A percentile compares a stretch with the other conserved stretches of the same genome.
Evolutionary conservation across 2,888 invertebrate genomes (phyloP).

Genomic region (Scaptomyza cyrtandrae): DNA sequence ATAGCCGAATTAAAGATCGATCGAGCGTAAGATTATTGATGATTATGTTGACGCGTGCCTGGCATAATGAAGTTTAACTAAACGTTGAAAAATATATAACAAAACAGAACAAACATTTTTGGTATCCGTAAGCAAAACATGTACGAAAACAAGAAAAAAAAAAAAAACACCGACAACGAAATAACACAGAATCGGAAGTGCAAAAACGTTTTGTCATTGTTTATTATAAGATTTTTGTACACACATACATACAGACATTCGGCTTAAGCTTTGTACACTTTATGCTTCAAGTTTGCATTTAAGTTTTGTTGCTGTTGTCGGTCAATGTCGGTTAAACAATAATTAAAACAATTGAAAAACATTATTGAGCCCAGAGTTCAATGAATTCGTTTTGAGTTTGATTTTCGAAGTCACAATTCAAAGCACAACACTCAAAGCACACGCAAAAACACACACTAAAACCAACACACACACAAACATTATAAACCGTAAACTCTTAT

Average conservation of each 20-base stretch:
- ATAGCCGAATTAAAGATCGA: constrained; percentile 45
- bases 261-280: constrained; percentile 32
- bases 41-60: constrained; percentile 67
- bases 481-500: neutral
- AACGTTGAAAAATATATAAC: constrained; percentile 6
- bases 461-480: constrained; percentile 12
- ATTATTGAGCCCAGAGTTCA: constrained; percentile 52
- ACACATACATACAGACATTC: constrained; percentile 13
- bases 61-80: constrained; percentile 38
- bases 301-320: constrained; percentile 45
- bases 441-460: constrained; percentile 14
- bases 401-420: constrained; percentile 29
- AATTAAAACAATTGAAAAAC: constrained; percentile 57
- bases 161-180: constrained; percentile 8
- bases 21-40: constrained; percentile 49
- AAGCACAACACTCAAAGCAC: constrained; percentile 22
- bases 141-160: too few relatives aligned
- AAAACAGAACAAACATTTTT: constrained; percentile 35
- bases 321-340: constrained; percentile 76
- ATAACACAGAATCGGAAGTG: constrained; percentile 68
- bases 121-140: constrained; percentile 53
- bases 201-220: constrained; percentile 69
- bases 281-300: constrained; percentile 50
- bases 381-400: constrained; percentile 51
- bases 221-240: constrained; percentile 38